Percentiles rank a stretch among this genome's conserved stretches.
phyloP scores from a whole-genome alignment of 2,113 vertebrate species.

The Platycercus adscitus region DNA sequence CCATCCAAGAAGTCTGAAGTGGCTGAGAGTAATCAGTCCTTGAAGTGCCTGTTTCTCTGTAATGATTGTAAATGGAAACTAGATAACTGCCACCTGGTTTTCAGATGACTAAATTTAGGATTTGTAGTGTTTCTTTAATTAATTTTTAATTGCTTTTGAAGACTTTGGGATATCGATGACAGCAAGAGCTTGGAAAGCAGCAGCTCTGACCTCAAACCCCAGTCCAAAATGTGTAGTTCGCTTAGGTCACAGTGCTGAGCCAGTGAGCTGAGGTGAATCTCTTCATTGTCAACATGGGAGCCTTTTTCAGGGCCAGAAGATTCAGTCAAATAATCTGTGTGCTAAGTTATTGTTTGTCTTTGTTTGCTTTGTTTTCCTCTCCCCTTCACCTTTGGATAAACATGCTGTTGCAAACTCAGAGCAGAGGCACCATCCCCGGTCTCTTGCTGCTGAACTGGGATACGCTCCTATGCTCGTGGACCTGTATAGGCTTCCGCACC shows the following conservation, averaged over 20 bases:
- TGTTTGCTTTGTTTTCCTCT: neutral
- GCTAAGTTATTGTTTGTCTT: neutral
- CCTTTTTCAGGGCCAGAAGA: neutral
- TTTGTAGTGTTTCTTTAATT: neutral
- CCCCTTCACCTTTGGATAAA: neutral
- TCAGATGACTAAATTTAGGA: neutral
- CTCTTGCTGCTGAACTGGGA: neutral
- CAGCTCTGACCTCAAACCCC: neutral
- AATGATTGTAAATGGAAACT: neutral
- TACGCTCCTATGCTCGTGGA: neutral
- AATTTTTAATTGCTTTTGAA: neutral
- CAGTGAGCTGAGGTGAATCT: neutral
- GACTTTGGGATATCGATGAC: neutral
- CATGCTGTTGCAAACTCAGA: neutral
- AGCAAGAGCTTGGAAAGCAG: neutral
- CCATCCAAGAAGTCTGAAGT: neutral
- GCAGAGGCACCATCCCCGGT: neutral
- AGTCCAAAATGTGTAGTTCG: neutral
- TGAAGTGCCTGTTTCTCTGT: neutral
- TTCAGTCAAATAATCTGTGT: neutral
- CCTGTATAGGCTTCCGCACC: neutral
- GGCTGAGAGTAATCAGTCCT: neutral
- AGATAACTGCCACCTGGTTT: neutral
- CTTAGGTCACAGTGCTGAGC: neutral
- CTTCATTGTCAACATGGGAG: neutral